phyloP scores from a whole-genome alignment of 2,113 vertebrate genomes.

The Oncorhynchus mykiss region DNA sequence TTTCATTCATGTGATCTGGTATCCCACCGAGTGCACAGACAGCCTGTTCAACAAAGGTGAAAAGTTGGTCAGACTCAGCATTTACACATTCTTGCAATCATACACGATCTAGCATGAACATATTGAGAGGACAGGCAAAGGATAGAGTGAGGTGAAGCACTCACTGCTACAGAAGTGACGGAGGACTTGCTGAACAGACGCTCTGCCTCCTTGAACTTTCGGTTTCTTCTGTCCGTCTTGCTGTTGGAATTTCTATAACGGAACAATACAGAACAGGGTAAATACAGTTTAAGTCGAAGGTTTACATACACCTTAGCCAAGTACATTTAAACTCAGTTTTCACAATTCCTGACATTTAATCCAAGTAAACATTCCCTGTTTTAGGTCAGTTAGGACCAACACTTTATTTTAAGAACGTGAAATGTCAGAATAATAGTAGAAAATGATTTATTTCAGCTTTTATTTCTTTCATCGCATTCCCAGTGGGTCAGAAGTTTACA shows the following conservation, averaged over 20 bases:
- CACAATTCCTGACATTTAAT: no score
- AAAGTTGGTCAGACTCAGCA: neutral
- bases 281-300: neutral
- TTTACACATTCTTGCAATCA: neutral
- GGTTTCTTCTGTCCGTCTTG: conserved; percentile 92
- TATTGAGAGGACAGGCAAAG: neutral
- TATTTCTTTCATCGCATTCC: no score
- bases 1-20: conserved; percentile 96
- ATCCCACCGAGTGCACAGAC: conserved; percentile 94
- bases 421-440: no score
- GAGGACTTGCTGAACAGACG: conserved; percentile 98
- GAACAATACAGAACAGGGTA: neutral
- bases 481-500: no score
- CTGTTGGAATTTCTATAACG: conserved; percentile 90
- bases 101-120: neutral
- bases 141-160: conserved; percentile 49
- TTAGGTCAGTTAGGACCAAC: no score
- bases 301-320: no score
- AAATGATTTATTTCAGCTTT: no score
- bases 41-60: conserved; percentile 72
- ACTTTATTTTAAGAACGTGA: no score
- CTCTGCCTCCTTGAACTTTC: conserved; percentile 97
- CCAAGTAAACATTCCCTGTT: no score
- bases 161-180: conserved; percentile 94
- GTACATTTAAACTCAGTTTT: no score